These are phyloP conservation scores for Lathamus discolor DNA, from an alignment of 2,113 vertebrate species.

Conservation along the genomic window DNA sequence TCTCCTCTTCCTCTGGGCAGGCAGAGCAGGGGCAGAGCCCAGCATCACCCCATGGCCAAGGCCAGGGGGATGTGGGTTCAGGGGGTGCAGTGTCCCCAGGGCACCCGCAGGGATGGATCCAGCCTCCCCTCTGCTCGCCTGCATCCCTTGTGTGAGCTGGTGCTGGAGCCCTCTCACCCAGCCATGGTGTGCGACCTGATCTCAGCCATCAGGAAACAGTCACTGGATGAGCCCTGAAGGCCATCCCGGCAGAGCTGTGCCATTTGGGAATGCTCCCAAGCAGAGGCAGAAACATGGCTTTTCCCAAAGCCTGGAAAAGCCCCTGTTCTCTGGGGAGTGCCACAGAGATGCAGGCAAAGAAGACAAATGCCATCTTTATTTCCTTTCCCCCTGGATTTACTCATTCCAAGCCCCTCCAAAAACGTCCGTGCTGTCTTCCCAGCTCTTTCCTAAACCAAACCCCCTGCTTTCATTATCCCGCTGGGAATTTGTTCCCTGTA, in stretches of 20 bases:
- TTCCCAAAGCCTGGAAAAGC: not conserved
- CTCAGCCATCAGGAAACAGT: not conserved
- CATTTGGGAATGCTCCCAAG: rapidly evolving
- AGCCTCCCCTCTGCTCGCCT: not conserved
- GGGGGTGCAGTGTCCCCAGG: not conserved
- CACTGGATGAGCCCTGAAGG: not conserved
- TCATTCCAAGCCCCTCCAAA: not conserved
- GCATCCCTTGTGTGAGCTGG: not conserved
- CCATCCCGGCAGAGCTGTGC: not conserved
- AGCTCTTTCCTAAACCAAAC: not conserved
- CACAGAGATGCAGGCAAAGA: not conserved
- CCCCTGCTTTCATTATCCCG: not conserved
- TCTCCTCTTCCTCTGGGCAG: not conserved
- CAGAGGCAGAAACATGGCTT: not conserved
- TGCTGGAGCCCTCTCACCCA: rapidly evolving
- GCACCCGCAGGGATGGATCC: not conserved
- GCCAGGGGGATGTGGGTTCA: rapidly evolving
- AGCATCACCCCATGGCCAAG: not conserved
- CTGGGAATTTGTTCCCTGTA: not conserved
- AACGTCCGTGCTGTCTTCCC: not conserved
- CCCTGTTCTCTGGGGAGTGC: not conserved
- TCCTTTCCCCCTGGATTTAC: not conserved
- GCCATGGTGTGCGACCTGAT: rapidly evolving
- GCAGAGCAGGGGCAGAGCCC: not conserved
- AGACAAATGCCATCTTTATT: not conserved